phyloP scores from a whole-genome alignment of 53 echinoderm and acorn worm species.

The Luidia sarsii region DNA sequence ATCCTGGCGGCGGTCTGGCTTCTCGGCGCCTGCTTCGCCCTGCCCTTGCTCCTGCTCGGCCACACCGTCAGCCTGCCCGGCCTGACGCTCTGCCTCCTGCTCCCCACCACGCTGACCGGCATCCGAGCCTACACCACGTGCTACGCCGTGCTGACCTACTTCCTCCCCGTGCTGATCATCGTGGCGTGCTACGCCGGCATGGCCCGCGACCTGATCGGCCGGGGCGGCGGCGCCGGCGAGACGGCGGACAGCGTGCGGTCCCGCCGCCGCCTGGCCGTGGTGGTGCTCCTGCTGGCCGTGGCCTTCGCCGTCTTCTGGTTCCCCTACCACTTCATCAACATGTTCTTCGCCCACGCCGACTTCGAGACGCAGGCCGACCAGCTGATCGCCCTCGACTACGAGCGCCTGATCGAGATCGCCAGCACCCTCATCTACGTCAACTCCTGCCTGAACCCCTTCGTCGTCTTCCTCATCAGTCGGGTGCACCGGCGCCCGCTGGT shows the following conservation, averaged over 20 bases:
- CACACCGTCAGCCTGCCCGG: background rate
- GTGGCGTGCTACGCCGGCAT: constrained; percentile 14
- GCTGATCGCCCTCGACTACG: background rate
- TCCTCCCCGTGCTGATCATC: constrained; percentile 30
- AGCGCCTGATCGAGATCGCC: constrained; percentile 22
- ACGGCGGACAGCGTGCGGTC: background rate
- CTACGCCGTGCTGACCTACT: constrained; percentile 14
- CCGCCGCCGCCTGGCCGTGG: constrained; percentile 30
- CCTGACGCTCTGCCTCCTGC: background rate
- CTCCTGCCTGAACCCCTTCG: constrained; percentile 38
- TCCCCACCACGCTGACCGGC: background rate
- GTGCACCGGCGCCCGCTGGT: constrained; percentile 20
- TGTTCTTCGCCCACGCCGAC: constrained; percentile 12
- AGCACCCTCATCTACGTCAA: constrained; percentile 12
- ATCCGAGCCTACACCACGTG: background rate
- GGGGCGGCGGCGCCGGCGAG: background rate
- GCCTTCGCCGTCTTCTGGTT: constrained; percentile 35
- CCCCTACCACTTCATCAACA: constrained; percentile 29
- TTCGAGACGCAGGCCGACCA: background rate
- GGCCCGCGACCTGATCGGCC: constrained; percentile 2
- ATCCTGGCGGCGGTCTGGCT: constrained; percentile 11
- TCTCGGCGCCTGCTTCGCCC: background rate
- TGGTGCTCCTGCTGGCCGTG: constrained; percentile 13
- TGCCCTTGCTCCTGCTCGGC: background rate
- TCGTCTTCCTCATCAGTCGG: constrained; percentile 24